Base-by-base conservation (phyloP, 2,113 vertebrate species). In the Rattus norvegicus region DNA sequence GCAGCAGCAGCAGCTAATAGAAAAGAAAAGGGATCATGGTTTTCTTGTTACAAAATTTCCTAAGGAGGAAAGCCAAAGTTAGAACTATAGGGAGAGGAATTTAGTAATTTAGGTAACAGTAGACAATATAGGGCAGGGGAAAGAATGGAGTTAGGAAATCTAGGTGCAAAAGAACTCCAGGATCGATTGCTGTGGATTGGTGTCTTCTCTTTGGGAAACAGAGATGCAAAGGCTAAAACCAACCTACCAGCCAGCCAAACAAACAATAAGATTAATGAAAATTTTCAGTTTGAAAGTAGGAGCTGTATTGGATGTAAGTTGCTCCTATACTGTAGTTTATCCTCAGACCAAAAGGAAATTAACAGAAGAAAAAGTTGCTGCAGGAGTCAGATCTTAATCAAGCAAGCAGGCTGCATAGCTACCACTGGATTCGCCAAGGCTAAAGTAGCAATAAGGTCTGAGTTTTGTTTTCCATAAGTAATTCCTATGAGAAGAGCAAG, bases 21-120 rank as follows among this genome's bases (percentile, higher is more conserved):
- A 75, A 91, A 91, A 94, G 3, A 91, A 7, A 89, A 83, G 65
- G 30, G 87, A 67, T 73, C 39, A 28, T 59, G 10, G 86, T 92
- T 94, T 77, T 85, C 39, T 19, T 90, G 47, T 22, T 90, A 79
- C 20, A 72, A 97, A 86, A 95, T 88, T 59, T 61, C 83, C 90
- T 93, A 93, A 92, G 43, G 61, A 92, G 19, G 1, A 1, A 93
- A 93, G 79, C 26, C 36, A 88, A 94, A 94, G 54, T 79, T 13
- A 28, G 54, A 56, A 43, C 26, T 83, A 56, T 19, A 84, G 30
- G 63, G 83, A 91, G 43, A 69, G 4, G 89, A 88, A 87, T 56
- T 95, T 70, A 96, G 4, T 91, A 88, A 87, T 56, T 95, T 70
- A 96, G 22, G 9, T 88, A 80, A 93, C 26, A 13, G 0, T 12